phyloP scores from a whole-genome alignment of 2,888 invertebrate genomes.

The Sminthurinus aureus region DNA sequence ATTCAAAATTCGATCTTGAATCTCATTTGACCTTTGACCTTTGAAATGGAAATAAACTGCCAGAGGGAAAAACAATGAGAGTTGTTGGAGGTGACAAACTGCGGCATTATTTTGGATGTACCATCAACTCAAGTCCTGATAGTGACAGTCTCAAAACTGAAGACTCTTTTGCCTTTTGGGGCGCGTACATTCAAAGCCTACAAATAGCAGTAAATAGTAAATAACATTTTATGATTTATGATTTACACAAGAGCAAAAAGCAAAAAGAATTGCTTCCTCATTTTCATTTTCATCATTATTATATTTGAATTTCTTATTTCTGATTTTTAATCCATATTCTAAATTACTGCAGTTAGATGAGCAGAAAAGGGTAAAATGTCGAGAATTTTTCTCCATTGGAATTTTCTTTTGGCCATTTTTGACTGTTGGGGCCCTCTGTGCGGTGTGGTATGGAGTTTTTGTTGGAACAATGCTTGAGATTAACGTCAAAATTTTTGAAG shows the following conservation, averaged over 20 bases:
- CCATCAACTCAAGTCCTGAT: conserved; percentile 4
- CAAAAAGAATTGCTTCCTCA: no score
- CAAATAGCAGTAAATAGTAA: not conserved
- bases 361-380: not conserved
- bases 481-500: not conserved
- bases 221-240: no score
- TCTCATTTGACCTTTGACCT: no score
- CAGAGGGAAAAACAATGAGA: not conserved
- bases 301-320: not conserved
- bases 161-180: conserved; percentile 14
- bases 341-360: not conserved
- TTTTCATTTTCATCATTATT: no score
- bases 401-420: not conserved
- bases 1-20: no score
- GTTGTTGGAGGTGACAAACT: not conserved
- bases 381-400: not conserved
- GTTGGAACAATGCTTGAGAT: not conserved
- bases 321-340: not conserved
- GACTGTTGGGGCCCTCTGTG: not conserved
- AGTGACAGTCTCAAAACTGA: conserved; percentile 1
- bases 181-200: not conserved
- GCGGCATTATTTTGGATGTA: not conserved
- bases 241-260: no score
- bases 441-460: not conserved
- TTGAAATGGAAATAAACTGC: not conserved